phyloP scores from a whole-genome alignment of 2,113 vertebrate species.

The Laticauda colubrina region DNA sequence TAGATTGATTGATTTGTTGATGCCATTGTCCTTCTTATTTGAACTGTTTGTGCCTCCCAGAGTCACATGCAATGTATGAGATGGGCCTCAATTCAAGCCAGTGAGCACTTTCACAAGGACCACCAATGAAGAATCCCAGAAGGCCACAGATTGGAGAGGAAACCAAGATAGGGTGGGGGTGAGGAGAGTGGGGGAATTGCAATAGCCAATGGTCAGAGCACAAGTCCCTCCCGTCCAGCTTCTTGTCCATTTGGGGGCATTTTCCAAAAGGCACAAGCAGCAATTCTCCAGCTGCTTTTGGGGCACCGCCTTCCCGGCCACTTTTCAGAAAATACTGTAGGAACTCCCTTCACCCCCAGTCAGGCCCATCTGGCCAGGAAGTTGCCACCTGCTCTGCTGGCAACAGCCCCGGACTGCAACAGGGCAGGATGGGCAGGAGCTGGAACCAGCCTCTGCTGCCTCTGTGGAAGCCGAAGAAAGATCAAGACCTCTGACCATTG shows the following conservation, averaged over 20 bases:
- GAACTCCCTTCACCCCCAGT: too few relatives aligned
- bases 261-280: not conserved
- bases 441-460: not conserved
- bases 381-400: not conserved
- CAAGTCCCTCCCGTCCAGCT: not conserved
- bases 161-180: not conserved
- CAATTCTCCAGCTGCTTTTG: not conserved
- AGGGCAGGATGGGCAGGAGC: not conserved
- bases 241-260: fast-evolving
- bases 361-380: not conserved
- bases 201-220: not conserved
- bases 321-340: not conserved
- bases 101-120: not conserved
- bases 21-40: not conserved
- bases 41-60: not conserved
- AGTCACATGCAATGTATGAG: not conserved
- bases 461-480: not conserved
- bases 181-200: not conserved
- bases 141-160: not conserved
- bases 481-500: not conserved
- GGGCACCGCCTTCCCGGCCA: not conserved
- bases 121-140: not conserved
- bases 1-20: not conserved
- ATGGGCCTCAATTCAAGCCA: not conserved
- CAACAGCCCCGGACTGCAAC: not conserved